Evolutionary conservation across 64 coral and sea anemone species (phyloP).

Genomic region (Anthopleura sola): DNA sequence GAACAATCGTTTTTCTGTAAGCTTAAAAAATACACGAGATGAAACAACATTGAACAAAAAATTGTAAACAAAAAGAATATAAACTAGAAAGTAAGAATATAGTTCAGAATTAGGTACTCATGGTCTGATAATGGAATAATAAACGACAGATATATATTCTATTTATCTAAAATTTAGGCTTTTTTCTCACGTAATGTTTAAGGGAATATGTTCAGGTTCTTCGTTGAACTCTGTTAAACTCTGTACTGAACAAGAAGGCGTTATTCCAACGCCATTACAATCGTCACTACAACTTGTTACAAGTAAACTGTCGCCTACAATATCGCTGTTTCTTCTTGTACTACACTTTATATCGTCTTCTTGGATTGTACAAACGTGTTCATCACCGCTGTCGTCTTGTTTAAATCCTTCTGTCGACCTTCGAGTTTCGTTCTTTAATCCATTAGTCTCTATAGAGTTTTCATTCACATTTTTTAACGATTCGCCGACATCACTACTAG

Average conservation of each 20-base stretch:
- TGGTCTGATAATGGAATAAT: neutral
- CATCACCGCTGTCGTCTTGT: neutral
- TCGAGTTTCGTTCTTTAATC: neutral
- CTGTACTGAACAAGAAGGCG: slow-evolving; percentile 18
- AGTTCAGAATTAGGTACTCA: too few relatives aligned
- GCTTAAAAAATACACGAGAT: neutral
- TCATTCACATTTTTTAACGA: neutral
- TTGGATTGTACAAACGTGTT: neutral
- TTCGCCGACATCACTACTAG: neutral
- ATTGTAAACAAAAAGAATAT: neutral
- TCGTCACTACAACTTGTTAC: neutral
- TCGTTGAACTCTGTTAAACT: slow-evolving; percentile 26
- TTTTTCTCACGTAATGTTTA: neutral
- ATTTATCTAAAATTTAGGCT: neutral
- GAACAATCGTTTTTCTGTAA: neutral
- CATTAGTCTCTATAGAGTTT: neutral
- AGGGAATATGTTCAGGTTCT: slow-evolving; percentile 20
- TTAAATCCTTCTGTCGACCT: neutral
- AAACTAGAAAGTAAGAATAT: neutral
- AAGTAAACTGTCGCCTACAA: neutral
- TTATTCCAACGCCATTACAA: slow-evolving; percentile 24
- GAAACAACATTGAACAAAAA: neutral
- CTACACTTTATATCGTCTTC: neutral
- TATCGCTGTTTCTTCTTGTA: neutral
- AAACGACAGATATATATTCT: neutral